Conservation (phyloP, 2,113 vertebrate genomes). For the Columba janthina region DNA sequence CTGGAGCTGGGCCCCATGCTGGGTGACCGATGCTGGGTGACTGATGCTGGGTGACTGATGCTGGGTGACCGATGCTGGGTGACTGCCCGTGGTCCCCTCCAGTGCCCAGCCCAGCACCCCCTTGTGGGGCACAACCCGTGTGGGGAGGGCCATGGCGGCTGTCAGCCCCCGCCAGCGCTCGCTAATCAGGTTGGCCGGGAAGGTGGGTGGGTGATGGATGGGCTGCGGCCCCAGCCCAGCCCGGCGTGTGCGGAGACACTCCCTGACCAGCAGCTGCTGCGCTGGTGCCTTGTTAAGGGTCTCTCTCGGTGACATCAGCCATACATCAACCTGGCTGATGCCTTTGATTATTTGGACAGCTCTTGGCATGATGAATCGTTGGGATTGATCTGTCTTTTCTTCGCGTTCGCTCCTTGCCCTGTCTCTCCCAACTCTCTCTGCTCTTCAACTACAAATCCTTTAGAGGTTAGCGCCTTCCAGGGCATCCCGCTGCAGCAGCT, state of each 20-base stretch:
- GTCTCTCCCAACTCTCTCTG: conserved; percentile 49
- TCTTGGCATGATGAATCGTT: conserved; percentile 73
- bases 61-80: accelerated
- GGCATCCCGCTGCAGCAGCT: neutral
- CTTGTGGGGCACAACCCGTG: neutral
- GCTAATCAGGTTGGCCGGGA: conserved; percentile 75
- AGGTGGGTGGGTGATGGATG: conserved; percentile 77
- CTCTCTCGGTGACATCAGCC: conserved; percentile 75
- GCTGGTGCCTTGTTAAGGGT: conserved; percentile 79
- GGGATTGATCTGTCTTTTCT: conserved; percentile 77
- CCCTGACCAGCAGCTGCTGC: conserved; percentile 76
- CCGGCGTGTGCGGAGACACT: conserved; percentile 66
- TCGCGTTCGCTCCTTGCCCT: conserved; percentile 12
- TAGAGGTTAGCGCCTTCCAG: neutral
- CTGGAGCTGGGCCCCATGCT: neutral
- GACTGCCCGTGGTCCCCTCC: accelerated
- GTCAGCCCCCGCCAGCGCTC: conserved; percentile 63
- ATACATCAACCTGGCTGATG: conserved; percentile 79
- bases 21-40: too few species aligned
- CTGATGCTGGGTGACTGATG: too few species aligned
- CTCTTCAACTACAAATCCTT: conserved; percentile 36
- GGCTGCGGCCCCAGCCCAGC: conserved; percentile 51
- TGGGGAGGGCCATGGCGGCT: conserved; percentile 24
- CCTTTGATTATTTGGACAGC: conserved; percentile 79
- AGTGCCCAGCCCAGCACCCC: accelerated